A percentile compares a stretch with the other conserved stretches of the same genome.
Conservation (phyloP, 2,888 invertebrate species). For the Gisinianus flammeolus region DNA sequence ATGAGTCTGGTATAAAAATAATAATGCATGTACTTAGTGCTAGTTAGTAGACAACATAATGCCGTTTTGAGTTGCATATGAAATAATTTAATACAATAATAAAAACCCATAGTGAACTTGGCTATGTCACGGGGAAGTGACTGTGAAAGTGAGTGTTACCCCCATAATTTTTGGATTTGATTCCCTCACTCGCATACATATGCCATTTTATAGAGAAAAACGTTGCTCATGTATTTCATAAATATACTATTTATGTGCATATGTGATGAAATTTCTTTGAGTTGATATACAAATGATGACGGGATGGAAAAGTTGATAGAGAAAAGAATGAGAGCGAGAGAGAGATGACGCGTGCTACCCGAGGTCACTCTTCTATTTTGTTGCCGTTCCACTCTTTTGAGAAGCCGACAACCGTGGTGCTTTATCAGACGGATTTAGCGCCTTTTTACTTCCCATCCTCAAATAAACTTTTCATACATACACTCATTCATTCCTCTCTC, state of each 20-base stretch:
- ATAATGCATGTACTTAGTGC: not conserved
- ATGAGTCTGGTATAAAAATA: not conserved
- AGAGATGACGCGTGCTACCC: conserved; percentile 39
- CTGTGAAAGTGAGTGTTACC: too few relatives aligned
- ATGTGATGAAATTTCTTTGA: not conserved
- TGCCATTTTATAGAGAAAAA: too few relatives aligned
- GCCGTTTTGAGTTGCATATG: too few relatives aligned
- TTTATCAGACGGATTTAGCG: conserved; percentile 47
- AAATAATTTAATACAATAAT: too few relatives aligned
- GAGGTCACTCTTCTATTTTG: conserved; percentile 36
- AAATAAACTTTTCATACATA: conserved; percentile 3
- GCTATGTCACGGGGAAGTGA: too few relatives aligned
- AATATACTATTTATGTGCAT: not conserved
- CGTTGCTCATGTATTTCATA: too few relatives aligned
- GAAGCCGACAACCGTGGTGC: conserved; percentile 46
- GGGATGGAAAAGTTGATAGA: conserved; percentile 21
- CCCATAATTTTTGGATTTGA: conserved; percentile 30
- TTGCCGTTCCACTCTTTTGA: conserved; percentile 46
- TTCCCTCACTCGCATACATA: too few relatives aligned
- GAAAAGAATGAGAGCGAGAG: conserved; percentile 6
- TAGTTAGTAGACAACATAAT: too few relatives aligned
- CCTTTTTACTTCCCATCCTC: conserved; percentile 43
- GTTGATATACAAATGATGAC: not conserved
- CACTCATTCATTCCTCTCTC: not conserved
- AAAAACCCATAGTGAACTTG: too few relatives aligned